Evolutionary conservation across 2,888 invertebrate species (phyloP).

Genomic region (Trachelus iudaicus): DNA sequence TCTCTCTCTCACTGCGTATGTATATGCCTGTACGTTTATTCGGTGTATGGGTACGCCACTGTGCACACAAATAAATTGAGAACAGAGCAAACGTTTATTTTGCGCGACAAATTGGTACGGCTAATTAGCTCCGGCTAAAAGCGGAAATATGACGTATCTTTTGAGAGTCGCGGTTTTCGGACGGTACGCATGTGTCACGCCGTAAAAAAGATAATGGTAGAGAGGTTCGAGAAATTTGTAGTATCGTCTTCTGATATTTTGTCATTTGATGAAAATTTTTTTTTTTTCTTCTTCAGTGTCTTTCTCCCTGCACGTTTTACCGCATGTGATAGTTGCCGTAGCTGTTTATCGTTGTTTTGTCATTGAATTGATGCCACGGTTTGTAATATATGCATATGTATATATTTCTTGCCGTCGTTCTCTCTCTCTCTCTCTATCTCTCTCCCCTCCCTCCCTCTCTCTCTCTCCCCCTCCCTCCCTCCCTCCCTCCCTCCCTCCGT

Average conservation of each 20-base stretch:
- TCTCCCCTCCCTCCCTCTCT: background rate
- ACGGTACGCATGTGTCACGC: background rate
- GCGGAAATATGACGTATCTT: conserved; percentile 40
- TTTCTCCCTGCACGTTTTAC: background rate
- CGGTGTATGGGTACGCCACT: conserved; percentile 1
- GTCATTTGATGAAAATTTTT: background rate
- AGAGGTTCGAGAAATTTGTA: background rate
- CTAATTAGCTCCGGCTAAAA: conserved; percentile 59
- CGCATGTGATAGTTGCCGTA: background rate
- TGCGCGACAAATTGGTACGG: conserved; percentile 59
- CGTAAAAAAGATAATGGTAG: background rate
- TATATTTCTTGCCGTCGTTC: background rate
- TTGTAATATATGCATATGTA: background rate
- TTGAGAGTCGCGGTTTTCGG: conserved; percentile 21
- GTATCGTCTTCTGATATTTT: background rate
- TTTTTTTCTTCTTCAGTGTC: too few relatives aligned
- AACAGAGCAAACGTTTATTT: conserved; percentile 56
- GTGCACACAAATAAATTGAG: conserved; percentile 31
- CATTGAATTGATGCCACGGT: background rate
- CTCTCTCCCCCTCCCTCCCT: background rate
- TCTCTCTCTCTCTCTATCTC: background rate
- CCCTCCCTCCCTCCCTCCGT: background rate
- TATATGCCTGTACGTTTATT: background rate
- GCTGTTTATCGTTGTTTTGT: background rate
- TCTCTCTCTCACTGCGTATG: background rate